Conservation (phyloP, 2,888 invertebrate species). For the Tetrapedia diversipes region DNA sequence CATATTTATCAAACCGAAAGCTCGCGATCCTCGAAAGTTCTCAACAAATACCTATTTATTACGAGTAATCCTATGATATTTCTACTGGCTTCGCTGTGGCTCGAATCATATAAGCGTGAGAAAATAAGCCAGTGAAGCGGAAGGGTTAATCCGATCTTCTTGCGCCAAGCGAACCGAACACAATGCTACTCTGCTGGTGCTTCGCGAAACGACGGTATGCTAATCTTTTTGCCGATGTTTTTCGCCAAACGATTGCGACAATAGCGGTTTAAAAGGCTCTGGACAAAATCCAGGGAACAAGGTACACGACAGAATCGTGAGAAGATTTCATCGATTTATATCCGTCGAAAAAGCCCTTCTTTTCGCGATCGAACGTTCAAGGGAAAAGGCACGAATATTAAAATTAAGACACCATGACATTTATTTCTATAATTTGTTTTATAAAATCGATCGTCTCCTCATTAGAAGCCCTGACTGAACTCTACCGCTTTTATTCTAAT, state of each 20-base stretch:
- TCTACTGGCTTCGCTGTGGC: neutral
- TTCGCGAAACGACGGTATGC: neutral
- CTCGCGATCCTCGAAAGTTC: too few species aligned
- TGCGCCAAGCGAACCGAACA: slow-evolving; percentile 6
- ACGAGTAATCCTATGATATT: too few species aligned
- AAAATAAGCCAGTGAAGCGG: too few species aligned
- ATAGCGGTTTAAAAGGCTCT: neutral
- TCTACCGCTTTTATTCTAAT: too few species aligned
- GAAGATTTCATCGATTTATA: slow-evolving; percentile 16
- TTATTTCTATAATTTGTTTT: too few species aligned
- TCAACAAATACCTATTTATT: too few species aligned
- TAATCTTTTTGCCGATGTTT: slow-evolving; percentile 6
- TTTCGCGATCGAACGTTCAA: slow-evolving; percentile 9
- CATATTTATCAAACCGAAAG: too few species aligned
- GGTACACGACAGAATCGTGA: neutral
- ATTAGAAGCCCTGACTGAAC: too few species aligned
- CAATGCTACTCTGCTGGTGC: neutral
- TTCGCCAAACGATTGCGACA: neutral
- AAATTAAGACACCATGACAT: too few species aligned
- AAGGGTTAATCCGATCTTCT: slow-evolving; percentile 7
- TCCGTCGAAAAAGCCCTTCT: neutral
- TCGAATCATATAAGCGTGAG: neutral
- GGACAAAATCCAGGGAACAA: neutral
- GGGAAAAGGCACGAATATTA: too few species aligned
- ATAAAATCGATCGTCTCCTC: too few species aligned